A percentile compares a stretch with the other conserved stretches of the same genome.
Conservation (phyloP, 2,797 vertebrate species). For the Rallus crepitans region DNA sequence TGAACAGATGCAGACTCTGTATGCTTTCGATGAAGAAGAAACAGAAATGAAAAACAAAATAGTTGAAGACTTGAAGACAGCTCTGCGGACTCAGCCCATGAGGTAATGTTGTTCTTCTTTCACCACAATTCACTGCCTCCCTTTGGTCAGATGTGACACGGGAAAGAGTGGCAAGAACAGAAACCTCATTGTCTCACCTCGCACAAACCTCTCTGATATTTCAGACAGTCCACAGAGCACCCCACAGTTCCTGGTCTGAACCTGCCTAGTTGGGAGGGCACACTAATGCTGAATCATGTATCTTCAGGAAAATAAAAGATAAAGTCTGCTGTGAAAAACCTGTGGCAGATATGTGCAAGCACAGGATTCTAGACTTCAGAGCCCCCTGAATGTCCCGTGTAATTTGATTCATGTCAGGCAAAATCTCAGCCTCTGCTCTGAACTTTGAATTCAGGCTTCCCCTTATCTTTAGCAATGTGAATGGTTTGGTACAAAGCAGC, state of each 20-base stretch:
- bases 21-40: conserved; percentile 95
- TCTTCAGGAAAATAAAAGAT: background rate
- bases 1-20: conserved; percentile 94
- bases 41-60: conserved; percentile 97
- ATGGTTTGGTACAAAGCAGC: conserved; percentile 12
- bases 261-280: background rate
- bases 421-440: background rate
- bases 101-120: conserved; percentile 81
- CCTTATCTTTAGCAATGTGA: conserved; percentile 41
- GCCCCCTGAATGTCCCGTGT: background rate
- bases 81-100: conserved; percentile 96
- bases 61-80: conserved; percentile 97
- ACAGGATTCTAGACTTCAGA: background rate
- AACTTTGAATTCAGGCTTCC: conserved; percentile 11
- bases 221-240: background rate
- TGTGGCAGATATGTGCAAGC: background rate
- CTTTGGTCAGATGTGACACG: background rate
- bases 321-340: background rate
- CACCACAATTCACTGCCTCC: background rate
- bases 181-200: conserved; percentile 29
- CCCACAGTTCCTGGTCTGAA: background rate
- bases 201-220: background rate
- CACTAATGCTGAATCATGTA: background rate
- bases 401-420: background rate
- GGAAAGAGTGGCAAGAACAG: background rate